Conservation (phyloP, 2,113 vertebrate genomes). For the Calcarius ornatus region DNA sequence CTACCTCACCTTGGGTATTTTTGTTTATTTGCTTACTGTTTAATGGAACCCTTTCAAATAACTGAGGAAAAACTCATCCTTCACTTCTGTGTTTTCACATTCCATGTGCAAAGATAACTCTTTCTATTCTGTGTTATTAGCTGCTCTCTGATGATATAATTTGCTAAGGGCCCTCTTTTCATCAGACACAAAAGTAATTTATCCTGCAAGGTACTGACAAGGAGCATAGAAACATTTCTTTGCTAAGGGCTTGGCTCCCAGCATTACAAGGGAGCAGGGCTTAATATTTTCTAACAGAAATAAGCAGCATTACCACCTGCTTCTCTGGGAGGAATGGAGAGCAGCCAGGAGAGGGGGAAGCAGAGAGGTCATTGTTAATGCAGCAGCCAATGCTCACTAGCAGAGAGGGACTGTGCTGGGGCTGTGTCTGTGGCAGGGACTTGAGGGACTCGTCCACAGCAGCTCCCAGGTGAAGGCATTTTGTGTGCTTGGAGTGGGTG, state of each 20-base stretch:
- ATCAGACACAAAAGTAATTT: not conserved
- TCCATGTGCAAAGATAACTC: not conserved
- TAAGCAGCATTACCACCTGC: not conserved
- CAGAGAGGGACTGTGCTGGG: accelerated
- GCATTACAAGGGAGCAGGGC: not conserved
- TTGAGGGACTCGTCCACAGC: accelerated
- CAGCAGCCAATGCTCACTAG: not conserved
- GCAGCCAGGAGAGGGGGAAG: not conserved
- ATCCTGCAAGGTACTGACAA: not conserved
- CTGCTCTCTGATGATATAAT: not conserved
- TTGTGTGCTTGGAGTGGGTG: not conserved
- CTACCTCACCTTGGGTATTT: not conserved
- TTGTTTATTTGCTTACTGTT: not conserved
- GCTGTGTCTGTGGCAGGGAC: not conserved
- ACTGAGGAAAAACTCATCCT: not conserved
- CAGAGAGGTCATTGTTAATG: not conserved
- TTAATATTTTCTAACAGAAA: not conserved
- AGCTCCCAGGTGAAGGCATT: not conserved
- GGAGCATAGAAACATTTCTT: not conserved
- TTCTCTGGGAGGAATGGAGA: not conserved
- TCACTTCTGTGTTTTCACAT: not conserved
- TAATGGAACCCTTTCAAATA: not conserved
- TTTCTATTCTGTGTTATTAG: not conserved
- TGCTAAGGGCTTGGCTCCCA: not conserved
- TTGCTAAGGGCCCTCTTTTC: not conserved